Base-by-base conservation (phyloP, 2,113 vertebrate species). In the Tachysurus vachellii region DNA sequence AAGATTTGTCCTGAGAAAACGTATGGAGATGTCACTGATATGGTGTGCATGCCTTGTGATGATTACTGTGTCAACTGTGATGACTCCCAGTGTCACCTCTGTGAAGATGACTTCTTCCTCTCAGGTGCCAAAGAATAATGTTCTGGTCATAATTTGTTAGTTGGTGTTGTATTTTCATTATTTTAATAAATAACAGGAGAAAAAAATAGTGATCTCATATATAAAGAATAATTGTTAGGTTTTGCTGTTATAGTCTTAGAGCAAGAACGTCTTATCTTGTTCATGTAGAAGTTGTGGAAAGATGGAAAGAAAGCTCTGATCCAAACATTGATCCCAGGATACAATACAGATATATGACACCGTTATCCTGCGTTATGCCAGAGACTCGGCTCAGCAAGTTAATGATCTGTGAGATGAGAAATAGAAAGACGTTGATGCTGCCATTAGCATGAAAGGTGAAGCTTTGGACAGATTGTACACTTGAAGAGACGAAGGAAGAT, bases 1-100 rank as follows among this genome's bases (percentile, higher is more conserved):
- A 92, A 89, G 90, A 90, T 86, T 53, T 99, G 98, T 80, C 98
- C 98, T 5, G 93, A 96, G 86, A 91, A 94, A 59, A 97, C 96
- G n/a, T 97, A 95, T 89, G 88, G 42, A n/a, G 92, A 92, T 53
- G 89, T 93, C 9, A 56, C 56, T 8, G 76, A 76, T 44, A 92
- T 90, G 88, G 85, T 80, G 42, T 99, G 98, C 87, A 86, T 59
- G 85, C 89, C 92, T 0, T 99, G 98, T 80, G 90, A 92, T 0
- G 87, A 92, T 26, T 90, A 89, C 61, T 99, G 98, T 56, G 80
- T 82, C 2, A 94, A 85, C 92, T 99, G 98, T 89, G 95, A 97
- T 88, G 89, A 92, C 59, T 83, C 91, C 0, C 93, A 94, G 80
- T 99, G 97, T 91, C 92, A 95, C 88, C 96, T 92, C 44, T 99